Base-by-base conservation (phyloP, 2,113 vertebrate species). In the Calidris pugnax region DNA sequence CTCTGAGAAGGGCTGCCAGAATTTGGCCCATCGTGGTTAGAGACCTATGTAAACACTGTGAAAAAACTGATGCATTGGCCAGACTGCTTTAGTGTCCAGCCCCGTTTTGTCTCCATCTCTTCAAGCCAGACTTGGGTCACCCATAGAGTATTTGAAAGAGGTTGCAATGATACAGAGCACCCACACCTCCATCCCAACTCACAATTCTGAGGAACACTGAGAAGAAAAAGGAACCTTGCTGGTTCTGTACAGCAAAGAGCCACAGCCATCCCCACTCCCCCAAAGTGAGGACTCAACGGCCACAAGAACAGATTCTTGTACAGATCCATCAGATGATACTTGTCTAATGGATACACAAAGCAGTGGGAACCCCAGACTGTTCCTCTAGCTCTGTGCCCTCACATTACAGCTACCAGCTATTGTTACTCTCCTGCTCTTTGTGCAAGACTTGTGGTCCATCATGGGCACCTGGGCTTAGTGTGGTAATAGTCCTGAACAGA, bases 311-410 rank as follows among this genome's bases (percentile, higher is more conserved):
- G 24, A 45, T 35, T 56, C 35, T 72, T 33, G 48, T 81, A 17
- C 1, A 4, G 28, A 26, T 14, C 14, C 41, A 20, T 3, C 0
- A 1, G 28, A 8, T 53, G 27, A 10, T 45, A 39, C 14, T 69
- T 48, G 16, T 53, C 35, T 64, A 41, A 16, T 0, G 13, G 86
- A 37, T 10, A 23, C 63, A 73, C 5, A 33, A 39, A 68, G 53
- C 83, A 90, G 24, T 12, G 23, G 62, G 62, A 93, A 51, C 3
- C 13, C 48, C 45, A 57, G 85, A 35, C 4, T 15, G 41, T 10
- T 87, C 24, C 79, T 23, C 12, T 0, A 73, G 59, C 68, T 50
- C 5, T 5, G 20, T 64, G 53, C 10, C 28, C 57, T 51, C 74
- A 7, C 28, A 5, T 35, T 32, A 15, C 33, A 79, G 39, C 39